A percentile compares a stretch with the other conserved stretches of the same genome.
Conservation (phyloP, 2,113 vertebrate species). For the Acanthisitta chloris region DNA sequence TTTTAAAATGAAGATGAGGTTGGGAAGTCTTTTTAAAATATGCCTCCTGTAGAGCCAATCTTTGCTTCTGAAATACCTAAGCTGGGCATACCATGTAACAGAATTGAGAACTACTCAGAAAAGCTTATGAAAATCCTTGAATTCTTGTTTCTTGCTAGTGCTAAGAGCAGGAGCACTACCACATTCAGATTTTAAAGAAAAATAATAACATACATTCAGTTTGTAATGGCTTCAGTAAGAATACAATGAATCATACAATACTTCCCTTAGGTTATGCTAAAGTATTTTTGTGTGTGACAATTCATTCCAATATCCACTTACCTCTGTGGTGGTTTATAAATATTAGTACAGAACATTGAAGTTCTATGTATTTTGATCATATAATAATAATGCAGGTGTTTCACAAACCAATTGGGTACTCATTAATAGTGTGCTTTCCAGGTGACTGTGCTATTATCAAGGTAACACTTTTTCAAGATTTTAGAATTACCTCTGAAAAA, state of each 20-base stretch:
- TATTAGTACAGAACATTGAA: not conserved
- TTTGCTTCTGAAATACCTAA: not conserved
- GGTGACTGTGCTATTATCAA: not conserved
- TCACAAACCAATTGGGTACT: not conserved
- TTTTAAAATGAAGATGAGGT: not conserved
- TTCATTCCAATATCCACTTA: conserved; percentile 11
- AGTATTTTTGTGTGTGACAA: not conserved
- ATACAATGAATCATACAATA: not conserved
- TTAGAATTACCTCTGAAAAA: not conserved
- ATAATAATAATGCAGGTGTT: not conserved
- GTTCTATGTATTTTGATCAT: not conserved
- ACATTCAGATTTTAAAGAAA: conserved; percentile 5
- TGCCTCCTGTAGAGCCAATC: not conserved
- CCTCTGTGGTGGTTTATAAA: conserved; percentile 24
- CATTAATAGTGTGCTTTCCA: conserved; percentile 15
- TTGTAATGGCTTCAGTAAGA: conserved; percentile 16
- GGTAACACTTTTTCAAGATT: not conserved
- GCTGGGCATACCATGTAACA: not conserved
- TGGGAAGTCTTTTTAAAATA: not conserved
- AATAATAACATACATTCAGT: not conserved
- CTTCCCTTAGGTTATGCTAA: not conserved
- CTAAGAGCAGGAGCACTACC: not conserved
- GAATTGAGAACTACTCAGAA: not conserved
- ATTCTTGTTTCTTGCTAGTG: not conserved
- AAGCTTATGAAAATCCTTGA: not conserved